Evolutionary conservation across 2,888 invertebrate species (phyloP), one percentile per base, ranked within the genome.

Genomic region (Dascillus cervinus): DNA sequence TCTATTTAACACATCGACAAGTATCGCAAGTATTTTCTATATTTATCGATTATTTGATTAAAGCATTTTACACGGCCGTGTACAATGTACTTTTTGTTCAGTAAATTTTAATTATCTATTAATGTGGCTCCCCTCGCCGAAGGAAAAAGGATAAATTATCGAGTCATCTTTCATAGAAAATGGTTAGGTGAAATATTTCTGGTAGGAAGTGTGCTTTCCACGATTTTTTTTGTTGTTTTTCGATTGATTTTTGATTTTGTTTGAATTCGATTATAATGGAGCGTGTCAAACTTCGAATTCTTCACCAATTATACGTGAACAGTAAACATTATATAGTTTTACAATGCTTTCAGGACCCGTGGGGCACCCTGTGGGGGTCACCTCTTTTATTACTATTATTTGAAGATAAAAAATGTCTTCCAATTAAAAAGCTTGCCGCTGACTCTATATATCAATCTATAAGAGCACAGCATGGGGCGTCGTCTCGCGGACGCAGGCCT

Each of bases 371-470:
- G 49, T 50, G 52, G 59, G 55, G 53, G 53, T 55, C 56, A 55
- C 51, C 51, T 52, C 55, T 56, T 60, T 60, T 58, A 60, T 60
- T 58, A 62, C 54, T 58, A 60, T 62, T 61, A 63, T 60, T 62
- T 57, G 55, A 58, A 59, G 60, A 58, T 61, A 62, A 64, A 63
- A 61, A 61, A 63, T 60, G 57, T 60, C 59, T 62, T 63, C 62
- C 62, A 64, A 64, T 63, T 64, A 63, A 64, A 62, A 63, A 60
- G 58, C 54, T 50, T 52, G 60, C 62, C 58, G 61, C 58, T 56
- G 60, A 57, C 58, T 58, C 62, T 57, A 62, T 63, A 62, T 61
- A 63, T 63, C 62, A 64, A 62, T 63, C 61, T 63, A 61, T 60
- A 59, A 53, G 56, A 56, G 49, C 61, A 30, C 64, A 62, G 58